Percentiles rank a stretch among this genome's conserved stretches.
Conservation (phyloP, 2,797 vertebrate genomes). For the Sebastes hopkinsi region DNA sequence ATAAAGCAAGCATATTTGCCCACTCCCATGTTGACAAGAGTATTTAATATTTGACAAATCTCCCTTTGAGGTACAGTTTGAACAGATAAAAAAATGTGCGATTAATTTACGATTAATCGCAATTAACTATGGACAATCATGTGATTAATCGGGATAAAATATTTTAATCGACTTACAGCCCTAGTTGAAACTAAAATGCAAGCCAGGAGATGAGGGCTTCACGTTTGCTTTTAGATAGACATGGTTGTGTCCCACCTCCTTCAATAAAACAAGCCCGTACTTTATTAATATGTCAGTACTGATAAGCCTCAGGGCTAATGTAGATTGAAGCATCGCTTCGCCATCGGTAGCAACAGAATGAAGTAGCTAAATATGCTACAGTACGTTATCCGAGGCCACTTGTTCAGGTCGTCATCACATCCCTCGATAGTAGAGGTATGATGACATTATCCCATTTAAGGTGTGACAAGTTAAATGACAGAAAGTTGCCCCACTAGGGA, state of each 20-base stretch:
- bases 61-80: too few species aligned
- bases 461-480: neutral
- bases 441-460: neutral
- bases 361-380: neutral
- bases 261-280: neutral
- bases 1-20: too few species aligned
- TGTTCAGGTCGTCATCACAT: neutral
- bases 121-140: too few species aligned
- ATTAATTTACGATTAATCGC: too few species aligned
- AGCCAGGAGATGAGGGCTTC: neutral
- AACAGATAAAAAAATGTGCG: too few species aligned
- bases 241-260: neutral
- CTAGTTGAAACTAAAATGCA: neutral
- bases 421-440: neutral
- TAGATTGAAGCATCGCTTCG: neutral
- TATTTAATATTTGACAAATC: too few species aligned
- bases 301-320: neutral
- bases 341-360: neutral
- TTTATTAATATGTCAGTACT: neutral
- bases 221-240: neutral
- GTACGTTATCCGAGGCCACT: neutral
- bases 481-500: neutral
- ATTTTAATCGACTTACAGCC: too few species aligned
- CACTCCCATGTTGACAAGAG: too few species aligned
- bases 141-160: too few species aligned